Evolutionary conservation across 2,797 vertebrate genomes (phyloP).

Genomic region (Chanos chanos): DNA sequence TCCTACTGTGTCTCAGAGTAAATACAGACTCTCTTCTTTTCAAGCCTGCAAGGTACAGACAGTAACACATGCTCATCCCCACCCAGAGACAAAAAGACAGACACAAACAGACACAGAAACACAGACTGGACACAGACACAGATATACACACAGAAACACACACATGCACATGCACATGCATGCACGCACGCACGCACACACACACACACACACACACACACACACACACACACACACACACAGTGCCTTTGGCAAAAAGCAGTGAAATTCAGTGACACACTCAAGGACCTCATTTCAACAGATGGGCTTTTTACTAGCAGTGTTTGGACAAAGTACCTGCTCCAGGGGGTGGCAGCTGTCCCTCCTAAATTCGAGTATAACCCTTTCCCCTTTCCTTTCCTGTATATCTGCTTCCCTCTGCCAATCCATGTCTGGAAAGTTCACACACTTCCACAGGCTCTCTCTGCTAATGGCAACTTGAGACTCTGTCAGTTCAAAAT

Average conservation of each 20-base stretch:
- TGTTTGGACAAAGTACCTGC: slow-evolving; percentile 71
- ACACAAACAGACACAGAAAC: slow-evolving; percentile 57
- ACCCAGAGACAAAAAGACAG: slow-evolving; percentile 45
- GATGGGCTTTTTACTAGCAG: slow-evolving; percentile 73
- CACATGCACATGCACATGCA: too few species aligned
- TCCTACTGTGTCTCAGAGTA: neutral
- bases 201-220: slow-evolving; percentile 47
- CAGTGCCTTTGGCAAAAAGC: slow-evolving; percentile 66
- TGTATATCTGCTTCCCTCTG: slow-evolving; percentile 38
- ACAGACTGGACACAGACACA: slow-evolving; percentile 48
- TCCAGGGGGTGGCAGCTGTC: slow-evolving; percentile 73
- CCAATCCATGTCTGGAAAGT: too few species aligned
- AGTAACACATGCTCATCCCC: slow-evolving; percentile 55
- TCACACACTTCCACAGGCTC: too few species aligned
- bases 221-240: slow-evolving; percentile 56
- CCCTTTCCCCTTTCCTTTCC: slow-evolving; percentile 20
- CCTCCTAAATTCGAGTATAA: slow-evolving; percentile 66
- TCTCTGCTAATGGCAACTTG: too few species aligned
- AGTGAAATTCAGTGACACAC: slow-evolving; percentile 53
- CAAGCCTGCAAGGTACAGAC: slow-evolving; percentile 58
- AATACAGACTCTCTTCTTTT: slow-evolving; percentile 18
- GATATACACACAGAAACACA: slow-evolving; percentile 57
- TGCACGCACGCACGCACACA: too few species aligned
- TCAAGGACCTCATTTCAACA: slow-evolving; percentile 66
- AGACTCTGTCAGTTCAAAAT: too few species aligned